Percentiles rank a stretch among this genome's conserved stretches.
These are phyloP conservation scores for Diadegma fenestrale DNA, from an alignment of 2,888 invertebrate genomes.

Conservation along the genomic window DNA sequence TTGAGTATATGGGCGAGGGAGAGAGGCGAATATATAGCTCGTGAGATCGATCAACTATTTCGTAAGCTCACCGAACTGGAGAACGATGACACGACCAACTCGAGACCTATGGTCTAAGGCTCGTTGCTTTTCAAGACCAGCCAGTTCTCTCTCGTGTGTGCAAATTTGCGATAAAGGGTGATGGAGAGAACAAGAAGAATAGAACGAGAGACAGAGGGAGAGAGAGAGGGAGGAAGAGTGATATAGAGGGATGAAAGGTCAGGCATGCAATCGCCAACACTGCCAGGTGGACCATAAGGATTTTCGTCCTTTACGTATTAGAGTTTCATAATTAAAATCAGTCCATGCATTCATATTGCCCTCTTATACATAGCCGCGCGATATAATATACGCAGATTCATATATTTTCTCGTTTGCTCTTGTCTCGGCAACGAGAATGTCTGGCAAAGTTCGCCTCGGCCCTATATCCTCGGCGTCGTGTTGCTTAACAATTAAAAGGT, in stretches of 20 bases:
- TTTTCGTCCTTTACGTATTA: conserved; percentile 72
- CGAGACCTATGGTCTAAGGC: conserved; percentile 62
- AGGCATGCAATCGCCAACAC: conserved; percentile 57
- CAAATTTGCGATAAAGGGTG: conserved; percentile 53
- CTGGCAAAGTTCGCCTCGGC: conserved; percentile 36
- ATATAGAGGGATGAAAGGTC: not conserved
- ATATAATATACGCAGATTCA: not conserved
- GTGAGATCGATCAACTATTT: conserved; percentile 65
- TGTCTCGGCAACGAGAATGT: conserved; percentile 14
- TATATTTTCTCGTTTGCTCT: not conserved
- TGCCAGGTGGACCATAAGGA: conserved; percentile 67
- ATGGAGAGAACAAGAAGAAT: conserved; percentile 26
- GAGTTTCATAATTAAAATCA: conserved; percentile 80
- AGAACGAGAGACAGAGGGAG: conserved; percentile 44
- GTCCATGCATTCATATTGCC: conserved; percentile 53
- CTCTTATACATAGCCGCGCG: not conserved
- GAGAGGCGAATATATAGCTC: conserved; percentile 50
- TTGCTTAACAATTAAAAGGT: conserved; percentile 7
- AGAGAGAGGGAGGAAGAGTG: conserved; percentile 48
- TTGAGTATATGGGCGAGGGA: conserved; percentile 15
- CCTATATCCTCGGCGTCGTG: not conserved
- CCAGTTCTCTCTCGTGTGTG: conserved; percentile 65
- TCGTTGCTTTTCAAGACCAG: conserved; percentile 67
- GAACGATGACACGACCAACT: conserved; percentile 61
- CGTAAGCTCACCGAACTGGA: conserved; percentile 45